Evolutionary conservation across 2,888 invertebrate genomes (phyloP).

Genomic region (Eristalis pertinax): DNA sequence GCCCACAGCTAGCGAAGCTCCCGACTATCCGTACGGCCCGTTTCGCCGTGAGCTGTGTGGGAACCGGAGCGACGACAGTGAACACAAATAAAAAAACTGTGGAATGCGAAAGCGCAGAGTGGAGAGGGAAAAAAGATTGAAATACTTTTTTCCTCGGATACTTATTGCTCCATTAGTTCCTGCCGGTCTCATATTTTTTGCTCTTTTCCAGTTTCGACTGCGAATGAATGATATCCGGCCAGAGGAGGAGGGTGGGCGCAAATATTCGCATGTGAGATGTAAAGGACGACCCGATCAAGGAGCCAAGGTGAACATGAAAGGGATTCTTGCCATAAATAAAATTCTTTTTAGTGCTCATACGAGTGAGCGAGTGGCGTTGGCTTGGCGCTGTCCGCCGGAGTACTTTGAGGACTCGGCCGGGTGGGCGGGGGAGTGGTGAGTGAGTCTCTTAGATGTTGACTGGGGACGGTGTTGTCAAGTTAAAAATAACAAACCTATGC

Average conservation of each 20-base stretch:
- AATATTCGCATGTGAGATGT: background rate
- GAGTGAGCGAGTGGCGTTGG: background rate
- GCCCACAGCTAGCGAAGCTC: conserved; percentile 20
- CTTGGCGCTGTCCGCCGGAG: background rate
- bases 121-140: background rate
- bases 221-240: conserved; percentile 5
- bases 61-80: background rate
- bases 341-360: conserved; percentile 1
- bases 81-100: conserved; percentile 29
- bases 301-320: background rate
- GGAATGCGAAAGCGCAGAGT: conserved; percentile 1
- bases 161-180: conserved; percentile 44
- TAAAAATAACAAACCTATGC: background rate
- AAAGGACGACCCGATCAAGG: background rate
- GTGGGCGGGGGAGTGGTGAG: background rate
- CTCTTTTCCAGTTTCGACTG: background rate
- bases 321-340: conserved; percentile 6
- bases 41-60: conserved; percentile 38
- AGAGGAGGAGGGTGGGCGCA: background rate
- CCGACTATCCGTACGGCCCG: conserved; percentile 26
- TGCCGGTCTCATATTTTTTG: background rate
- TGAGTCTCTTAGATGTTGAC: conserved; percentile 2
- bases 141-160: conserved; percentile 7
- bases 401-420: background rate
- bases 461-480: background rate